Conservation (phyloP, 2,113 vertebrate species). For the Malurus cyaneus region DNA sequence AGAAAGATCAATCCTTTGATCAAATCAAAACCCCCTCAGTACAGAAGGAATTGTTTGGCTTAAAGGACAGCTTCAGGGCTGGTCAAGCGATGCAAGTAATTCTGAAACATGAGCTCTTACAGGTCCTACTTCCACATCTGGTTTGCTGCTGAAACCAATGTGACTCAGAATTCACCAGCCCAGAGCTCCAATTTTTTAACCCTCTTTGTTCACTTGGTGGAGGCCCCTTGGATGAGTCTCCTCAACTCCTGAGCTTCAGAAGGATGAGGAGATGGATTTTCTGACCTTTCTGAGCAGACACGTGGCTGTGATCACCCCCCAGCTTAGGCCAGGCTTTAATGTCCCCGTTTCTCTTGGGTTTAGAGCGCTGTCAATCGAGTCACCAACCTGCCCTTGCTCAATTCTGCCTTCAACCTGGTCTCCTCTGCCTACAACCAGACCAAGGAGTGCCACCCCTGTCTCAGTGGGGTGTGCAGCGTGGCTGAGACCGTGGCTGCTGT, state of each 20-base stretch:
- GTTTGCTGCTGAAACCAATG: background rate
- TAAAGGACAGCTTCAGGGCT: background rate
- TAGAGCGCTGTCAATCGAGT: conserved; percentile 82
- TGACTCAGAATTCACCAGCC: background rate
- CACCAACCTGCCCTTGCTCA: conserved; percentile 83
- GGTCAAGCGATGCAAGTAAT: background rate
- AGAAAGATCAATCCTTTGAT: background rate
- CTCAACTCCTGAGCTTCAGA: background rate
- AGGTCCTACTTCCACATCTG: background rate
- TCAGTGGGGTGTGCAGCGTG: conserved; percentile 81
- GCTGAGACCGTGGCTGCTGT: conserved; percentile 85
- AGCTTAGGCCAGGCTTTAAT: background rate
- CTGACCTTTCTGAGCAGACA: background rate
- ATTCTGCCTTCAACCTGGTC: conserved; percentile 81
- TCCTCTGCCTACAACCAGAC: conserved; percentile 82
- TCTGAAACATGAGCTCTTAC: background rate
- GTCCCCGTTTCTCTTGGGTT: background rate
- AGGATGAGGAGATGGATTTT: background rate
- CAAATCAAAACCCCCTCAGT: background rate
- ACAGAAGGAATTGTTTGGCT: background rate
- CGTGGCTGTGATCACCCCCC: rapidly evolving
- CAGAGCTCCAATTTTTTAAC: background rate
- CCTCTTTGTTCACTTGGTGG: background rate
- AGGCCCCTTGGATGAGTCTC: background rate
- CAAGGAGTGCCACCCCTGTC: conserved; percentile 84